These are phyloP conservation scores for Sesia apiformis DNA, from an alignment of 2,888 invertebrate species.

Conservation along the genomic window DNA sequence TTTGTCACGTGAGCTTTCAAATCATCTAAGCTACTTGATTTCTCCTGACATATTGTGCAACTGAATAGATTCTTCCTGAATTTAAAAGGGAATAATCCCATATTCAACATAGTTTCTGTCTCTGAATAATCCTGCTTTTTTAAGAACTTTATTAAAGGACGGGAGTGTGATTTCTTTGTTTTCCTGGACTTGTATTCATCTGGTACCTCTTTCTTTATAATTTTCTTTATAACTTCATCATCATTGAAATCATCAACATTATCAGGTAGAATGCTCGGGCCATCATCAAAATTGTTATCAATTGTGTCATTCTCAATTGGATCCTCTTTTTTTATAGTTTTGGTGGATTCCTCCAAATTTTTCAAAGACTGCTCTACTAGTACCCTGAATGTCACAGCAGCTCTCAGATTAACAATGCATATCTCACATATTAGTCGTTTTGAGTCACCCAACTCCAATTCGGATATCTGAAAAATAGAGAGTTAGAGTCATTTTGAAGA, in stretches of 20 bases:
- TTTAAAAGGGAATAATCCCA: conserved; percentile 57
- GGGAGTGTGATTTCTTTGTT: not conserved
- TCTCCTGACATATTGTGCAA: conserved; percentile 48
- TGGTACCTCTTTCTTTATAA: conserved; percentile 31
- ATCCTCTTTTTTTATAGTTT: conserved; percentile 15
- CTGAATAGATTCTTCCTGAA: conserved; percentile 40
- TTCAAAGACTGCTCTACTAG: conserved; percentile 37
- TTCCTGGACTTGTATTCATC: conserved; percentile 23
- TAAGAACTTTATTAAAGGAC: not conserved
- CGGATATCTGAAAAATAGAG: conserved; percentile 26
- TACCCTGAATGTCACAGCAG: conserved; percentile 28
- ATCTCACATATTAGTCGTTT: conserved; percentile 45
- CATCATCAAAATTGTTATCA: conserved; percentile 18
- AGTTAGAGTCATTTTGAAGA: too few relatives aligned
- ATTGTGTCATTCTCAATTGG: conserved; percentile 1
- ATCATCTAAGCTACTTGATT: conserved; percentile 35
- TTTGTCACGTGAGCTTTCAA: conserved; percentile 37
- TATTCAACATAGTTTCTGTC: conserved; percentile 37
- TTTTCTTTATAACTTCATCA: conserved; percentile 28
- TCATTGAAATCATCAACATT: conserved; percentile 24
- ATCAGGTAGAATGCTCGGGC: conserved; percentile 17
- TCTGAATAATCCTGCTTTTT: conserved; percentile 25
- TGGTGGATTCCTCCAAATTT: conserved; percentile 20
- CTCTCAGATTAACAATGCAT: conserved; percentile 33
- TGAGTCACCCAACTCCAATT: conserved; percentile 42